phyloP scores from a whole-genome alignment of 1,140 invertebrate species.

The Eubasilissa regina region DNA sequence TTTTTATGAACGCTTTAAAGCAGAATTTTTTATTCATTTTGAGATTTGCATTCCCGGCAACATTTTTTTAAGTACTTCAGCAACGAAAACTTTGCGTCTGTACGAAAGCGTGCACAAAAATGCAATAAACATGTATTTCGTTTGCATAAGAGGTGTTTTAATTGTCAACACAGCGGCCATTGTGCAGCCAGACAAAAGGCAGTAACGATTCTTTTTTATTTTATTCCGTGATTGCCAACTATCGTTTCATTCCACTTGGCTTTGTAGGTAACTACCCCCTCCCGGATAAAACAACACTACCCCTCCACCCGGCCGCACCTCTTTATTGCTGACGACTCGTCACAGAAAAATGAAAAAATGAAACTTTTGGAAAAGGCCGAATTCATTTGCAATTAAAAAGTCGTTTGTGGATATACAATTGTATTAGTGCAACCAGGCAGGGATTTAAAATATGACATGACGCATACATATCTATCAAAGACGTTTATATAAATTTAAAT shows the following conservation, averaged over 20 bases:
- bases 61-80: too few relatives aligned
- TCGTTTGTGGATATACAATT: constrained; percentile 40
- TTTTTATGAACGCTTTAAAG: too few relatives aligned
- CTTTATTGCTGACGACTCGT: constrained; percentile 19
- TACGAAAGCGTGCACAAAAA: constrained; percentile 20
- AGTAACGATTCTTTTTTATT: constrained; percentile 30
- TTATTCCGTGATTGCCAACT: constrained; percentile 37
- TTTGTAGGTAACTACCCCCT: constrained; percentile 28
- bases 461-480: too few relatives aligned
- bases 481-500: too few relatives aligned
- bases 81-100: background rate
- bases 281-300: background rate
- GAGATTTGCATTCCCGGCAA: too few relatives aligned
- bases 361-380: constrained; percentile 46
- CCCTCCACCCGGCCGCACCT: background rate
- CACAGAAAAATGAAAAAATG: constrained; percentile 38
- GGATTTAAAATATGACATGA: too few relatives aligned
- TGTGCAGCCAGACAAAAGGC: constrained; percentile 32
- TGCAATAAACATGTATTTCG: constrained; percentile 35
- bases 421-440: too few relatives aligned
- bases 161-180: constrained; percentile 26
- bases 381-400: constrained; percentile 61
- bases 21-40: too few relatives aligned
- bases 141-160: constrained; percentile 23
- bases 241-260: constrained; percentile 42